A percentile compares a stretch with the other conserved stretches of the same genome.
Evolutionary conservation across 2,113 vertebrate genomes (phyloP).

Genomic region (Forbesichthys agassizii): DNA sequence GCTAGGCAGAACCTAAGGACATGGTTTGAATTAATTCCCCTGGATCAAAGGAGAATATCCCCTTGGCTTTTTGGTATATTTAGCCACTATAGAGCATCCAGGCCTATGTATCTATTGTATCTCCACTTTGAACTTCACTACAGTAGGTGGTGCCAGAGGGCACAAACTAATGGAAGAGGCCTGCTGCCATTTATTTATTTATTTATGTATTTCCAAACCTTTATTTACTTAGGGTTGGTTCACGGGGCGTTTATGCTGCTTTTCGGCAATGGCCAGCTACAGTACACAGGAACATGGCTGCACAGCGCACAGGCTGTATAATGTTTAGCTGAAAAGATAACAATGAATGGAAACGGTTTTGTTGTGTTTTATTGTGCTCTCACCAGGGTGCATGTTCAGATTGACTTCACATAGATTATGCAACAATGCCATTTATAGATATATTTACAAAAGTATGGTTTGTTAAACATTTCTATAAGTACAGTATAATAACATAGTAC

Average conservation of each 20-base stretch:
- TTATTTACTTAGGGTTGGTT: constrained; percentile 46
- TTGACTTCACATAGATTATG: constrained; percentile 17
- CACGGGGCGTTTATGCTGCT: constrained; percentile 22
- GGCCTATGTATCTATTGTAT: constrained; percentile 39
- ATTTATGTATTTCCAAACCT: constrained; percentile 15
- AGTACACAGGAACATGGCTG: constrained; percentile 9
- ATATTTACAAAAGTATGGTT: constrained; percentile 45
- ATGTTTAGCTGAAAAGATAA: constrained; percentile 13
- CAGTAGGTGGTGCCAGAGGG: constrained; percentile 60
- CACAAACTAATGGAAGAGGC: constrained; percentile 51
- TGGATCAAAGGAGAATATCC: constrained; percentile 54
- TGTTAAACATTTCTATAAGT: constrained; percentile 57
- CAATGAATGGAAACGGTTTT: constrained; percentile 13
- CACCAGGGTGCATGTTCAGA: constrained; percentile 49
- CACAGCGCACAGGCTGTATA: not conserved
- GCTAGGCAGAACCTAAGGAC: constrained; percentile 21
- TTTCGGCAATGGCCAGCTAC: constrained; percentile 33
- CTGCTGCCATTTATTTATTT: constrained; percentile 17
- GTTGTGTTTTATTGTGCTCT: constrained; percentile 67
- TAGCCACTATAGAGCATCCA: constrained; percentile 29
- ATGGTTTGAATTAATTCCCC: constrained; percentile 27
- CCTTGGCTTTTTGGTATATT: constrained; percentile 49
- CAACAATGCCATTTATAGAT: constrained; percentile 25
- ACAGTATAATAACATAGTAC: constrained; percentile 12
- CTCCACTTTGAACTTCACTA: constrained; percentile 63